Evolutionary conservation across 2,888 invertebrate species (phyloP).

Genomic region (Thymelicus acteon): DNA sequence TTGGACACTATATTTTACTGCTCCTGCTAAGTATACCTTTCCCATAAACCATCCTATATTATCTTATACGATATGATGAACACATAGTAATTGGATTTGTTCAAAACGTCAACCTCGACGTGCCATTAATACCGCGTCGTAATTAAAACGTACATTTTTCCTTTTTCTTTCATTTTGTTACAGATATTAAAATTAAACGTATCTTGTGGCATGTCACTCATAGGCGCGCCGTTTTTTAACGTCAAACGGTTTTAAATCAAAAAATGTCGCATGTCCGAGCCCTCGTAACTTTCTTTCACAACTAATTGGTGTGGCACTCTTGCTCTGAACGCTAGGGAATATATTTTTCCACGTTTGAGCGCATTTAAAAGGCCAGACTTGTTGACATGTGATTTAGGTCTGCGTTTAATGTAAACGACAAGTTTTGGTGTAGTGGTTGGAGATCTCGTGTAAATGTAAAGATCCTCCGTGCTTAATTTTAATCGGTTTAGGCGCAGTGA

Average conservation of each 20-base stretch:
- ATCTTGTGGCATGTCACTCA: slow-evolving; percentile 28
- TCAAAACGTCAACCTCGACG: background rate
- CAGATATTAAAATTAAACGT: slow-evolving; percentile 35
- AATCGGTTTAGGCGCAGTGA: background rate
- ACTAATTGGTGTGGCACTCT: slow-evolving; percentile 81
- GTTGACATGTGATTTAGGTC: slow-evolving; percentile 55
- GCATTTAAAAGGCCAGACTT: slow-evolving; percentile 58
- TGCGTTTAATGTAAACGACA: slow-evolving; percentile 63
- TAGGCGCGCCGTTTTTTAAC: slow-evolving; percentile 46
- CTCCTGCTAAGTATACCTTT: too few species aligned
- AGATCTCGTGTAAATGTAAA: slow-evolving; percentile 43
- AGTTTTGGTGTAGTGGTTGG: slow-evolving; percentile 46
- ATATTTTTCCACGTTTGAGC: slow-evolving; percentile 65
- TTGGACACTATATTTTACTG: too few species aligned
- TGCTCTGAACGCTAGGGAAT: slow-evolving; percentile 58
- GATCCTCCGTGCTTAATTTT: slow-evolving; percentile 1
- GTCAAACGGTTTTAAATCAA: slow-evolving; percentile 51
- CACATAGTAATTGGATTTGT: slow-evolving; percentile 9
- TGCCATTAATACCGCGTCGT: slow-evolving; percentile 16
- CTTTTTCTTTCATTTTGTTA: slow-evolving; percentile 33
- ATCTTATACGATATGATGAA: too few species aligned
- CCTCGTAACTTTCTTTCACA: slow-evolving; percentile 68
- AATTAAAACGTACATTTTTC: slow-evolving; percentile 31
- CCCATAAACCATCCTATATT: too few species aligned
- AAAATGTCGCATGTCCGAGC: slow-evolving; percentile 69